Conservation (phyloP, 2,888 invertebrate genomes). For the Sphinx pinastri region DNA sequence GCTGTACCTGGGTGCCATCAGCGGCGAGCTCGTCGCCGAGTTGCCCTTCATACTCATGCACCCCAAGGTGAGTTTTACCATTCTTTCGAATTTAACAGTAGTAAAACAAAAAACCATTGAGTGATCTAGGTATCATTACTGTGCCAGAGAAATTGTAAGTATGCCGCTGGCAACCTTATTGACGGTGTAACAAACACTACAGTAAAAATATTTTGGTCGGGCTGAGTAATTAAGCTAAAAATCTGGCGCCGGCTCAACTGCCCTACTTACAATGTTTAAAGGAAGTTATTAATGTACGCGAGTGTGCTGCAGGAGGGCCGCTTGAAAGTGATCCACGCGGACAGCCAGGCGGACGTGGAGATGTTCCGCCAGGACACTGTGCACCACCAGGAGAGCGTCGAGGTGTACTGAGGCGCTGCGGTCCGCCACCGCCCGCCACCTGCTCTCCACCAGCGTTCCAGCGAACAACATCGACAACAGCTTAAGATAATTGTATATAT, state of each 20-base stretch:
- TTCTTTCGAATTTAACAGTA: too few species aligned
- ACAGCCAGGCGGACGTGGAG: constrained; percentile 89
- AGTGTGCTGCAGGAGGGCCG: constrained; percentile 66
- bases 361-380: constrained; percentile 88
- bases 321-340: constrained; percentile 85
- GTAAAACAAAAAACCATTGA: too few species aligned
- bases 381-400: constrained; percentile 80
- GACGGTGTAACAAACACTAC: too few species aligned
- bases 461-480: background rate
- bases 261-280: constrained; percentile 22
- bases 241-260: too few species aligned
- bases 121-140: too few species aligned
- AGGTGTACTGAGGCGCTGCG: constrained; percentile 65
- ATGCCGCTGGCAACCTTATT: too few species aligned
- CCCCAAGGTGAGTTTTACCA: constrained; percentile 86
- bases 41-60: constrained; percentile 96
- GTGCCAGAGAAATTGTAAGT: too few species aligned
- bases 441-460: background rate
- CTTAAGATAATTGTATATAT: background rate
- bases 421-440: background rate
- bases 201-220: too few species aligned
- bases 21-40: constrained; percentile 96
- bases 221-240: too few species aligned
- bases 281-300: background rate
- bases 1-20: constrained; percentile 95